Evolutionary conservation across 2,113 vertebrate genomes (phyloP).

Genomic region (Corynorhinus townsendii): DNA sequence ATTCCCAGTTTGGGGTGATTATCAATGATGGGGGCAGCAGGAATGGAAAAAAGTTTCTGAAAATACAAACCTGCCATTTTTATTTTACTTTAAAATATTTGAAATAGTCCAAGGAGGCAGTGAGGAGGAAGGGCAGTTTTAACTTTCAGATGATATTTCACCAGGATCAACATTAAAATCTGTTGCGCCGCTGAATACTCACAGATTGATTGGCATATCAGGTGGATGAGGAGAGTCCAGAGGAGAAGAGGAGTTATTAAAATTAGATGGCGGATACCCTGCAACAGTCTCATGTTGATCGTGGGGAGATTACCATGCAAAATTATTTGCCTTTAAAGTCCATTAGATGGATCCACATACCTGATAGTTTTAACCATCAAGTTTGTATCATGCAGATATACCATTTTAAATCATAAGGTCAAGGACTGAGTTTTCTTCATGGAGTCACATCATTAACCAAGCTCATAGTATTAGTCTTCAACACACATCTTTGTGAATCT

Average conservation of each 20-base stretch:
- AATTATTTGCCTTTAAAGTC: background rate
- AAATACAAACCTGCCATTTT: background rate
- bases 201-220: background rate
- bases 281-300: background rate
- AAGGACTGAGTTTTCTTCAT: background rate
- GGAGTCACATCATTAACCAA: background rate
- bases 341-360: too few relatives aligned
- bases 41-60: background rate
- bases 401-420: slow-evolving; percentile 10
- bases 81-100: slow-evolving; percentile 19
- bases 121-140: background rate
- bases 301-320: background rate
- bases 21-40: background rate
- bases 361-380: background rate
- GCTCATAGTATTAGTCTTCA: background rate
- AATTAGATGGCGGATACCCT: background rate
- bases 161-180: background rate
- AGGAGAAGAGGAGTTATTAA: background rate
- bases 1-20: background rate
- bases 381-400: background rate
- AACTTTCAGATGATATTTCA: background rate
- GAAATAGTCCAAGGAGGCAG: background rate
- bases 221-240: background rate
- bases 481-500: background rate
- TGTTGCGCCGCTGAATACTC: background rate